phyloP scores from a whole-genome alignment of 2,888 invertebrate species.

The Deladenus siricidicola region DNA sequence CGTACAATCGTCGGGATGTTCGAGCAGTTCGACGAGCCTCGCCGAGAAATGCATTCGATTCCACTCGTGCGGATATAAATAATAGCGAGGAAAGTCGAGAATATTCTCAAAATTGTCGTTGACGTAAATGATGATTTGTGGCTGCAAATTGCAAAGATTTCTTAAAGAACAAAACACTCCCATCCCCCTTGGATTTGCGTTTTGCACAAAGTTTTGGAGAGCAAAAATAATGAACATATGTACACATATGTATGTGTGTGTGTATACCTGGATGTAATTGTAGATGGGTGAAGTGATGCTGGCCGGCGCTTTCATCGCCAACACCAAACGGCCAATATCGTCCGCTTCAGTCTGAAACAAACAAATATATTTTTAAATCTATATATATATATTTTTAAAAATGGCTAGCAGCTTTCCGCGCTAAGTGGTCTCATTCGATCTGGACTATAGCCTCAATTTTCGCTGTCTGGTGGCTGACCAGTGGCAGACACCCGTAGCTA shows the following conservation, averaged over 20 bases:
- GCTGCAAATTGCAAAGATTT: conserved; percentile 26
- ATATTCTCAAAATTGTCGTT: conserved; percentile 48
- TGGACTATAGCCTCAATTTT: too few relatives aligned
- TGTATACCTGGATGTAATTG: conserved; percentile 43
- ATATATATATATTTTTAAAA: too few relatives aligned
- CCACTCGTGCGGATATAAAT: conserved; percentile 48
- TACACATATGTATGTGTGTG: too few relatives aligned
- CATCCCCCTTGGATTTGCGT: too few relatives aligned
- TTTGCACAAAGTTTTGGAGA: too few relatives aligned
- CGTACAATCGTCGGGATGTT: conserved; percentile 26
- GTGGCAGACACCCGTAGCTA: too few relatives aligned
- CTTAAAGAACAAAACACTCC: not conserved
- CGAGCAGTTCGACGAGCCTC: conserved; percentile 29
- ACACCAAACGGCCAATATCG: conserved; percentile 44
- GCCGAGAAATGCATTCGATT: conserved; percentile 42
- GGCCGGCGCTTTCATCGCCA: conserved; percentile 39
- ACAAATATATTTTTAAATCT: too few relatives aligned
- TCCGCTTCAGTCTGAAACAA: conserved; percentile 46
- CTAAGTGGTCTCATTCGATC: too few relatives aligned
- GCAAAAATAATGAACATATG: too few relatives aligned
- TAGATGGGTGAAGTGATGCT: conserved; percentile 35
- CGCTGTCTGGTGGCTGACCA: too few relatives aligned
- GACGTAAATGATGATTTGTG: conserved; percentile 42
- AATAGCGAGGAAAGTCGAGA: conserved; percentile 48
- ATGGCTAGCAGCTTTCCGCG: too few relatives aligned